Percentiles rank a stretch among this genome's conserved stretches.
phyloP scores from a whole-genome alignment of 92 coral and sea anemone genomes.

The Paramuricea clavata region DNA sequence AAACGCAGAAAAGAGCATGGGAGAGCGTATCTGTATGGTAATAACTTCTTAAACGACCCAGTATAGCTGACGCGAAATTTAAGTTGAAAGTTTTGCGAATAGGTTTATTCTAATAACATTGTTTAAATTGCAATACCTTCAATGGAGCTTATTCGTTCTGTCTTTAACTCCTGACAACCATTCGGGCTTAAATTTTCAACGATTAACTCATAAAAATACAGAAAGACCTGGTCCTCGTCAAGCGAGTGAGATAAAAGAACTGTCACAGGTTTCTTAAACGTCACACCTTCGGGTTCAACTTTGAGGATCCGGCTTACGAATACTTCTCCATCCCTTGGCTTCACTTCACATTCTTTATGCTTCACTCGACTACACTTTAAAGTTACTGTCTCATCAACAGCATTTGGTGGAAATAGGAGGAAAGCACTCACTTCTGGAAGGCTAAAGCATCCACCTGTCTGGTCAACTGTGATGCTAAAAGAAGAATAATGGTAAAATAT shows the following conservation, averaged over 20 bases:
- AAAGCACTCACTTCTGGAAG: slow-evolving; percentile 1
- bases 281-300: slow-evolving; percentile 13
- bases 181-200: not conserved
- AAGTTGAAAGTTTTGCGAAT: slow-evolving; percentile 47
- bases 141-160: not conserved
- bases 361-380: slow-evolving; percentile 6
- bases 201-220: not conserved
- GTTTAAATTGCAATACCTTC: not conserved
- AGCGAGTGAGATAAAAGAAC: slow-evolving; percentile 5
- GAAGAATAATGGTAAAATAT: not conserved
- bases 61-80: slow-evolving; percentile 17
- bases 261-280: not conserved
- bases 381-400: not conserved
- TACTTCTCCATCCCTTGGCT: not conserved
- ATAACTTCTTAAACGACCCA: not conserved
- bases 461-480: not conserved
- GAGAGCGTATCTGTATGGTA: no score
- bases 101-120: not conserved
- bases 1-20: not conserved
- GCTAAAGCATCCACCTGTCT: not conserved
- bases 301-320: not conserved
- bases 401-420: slow-evolving; percentile 10
- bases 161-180: not conserved
- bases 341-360: not conserved
- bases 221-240: not conserved